Conservation (phyloP, 2,113 vertebrate genomes). For the Neogale vison region DNA sequence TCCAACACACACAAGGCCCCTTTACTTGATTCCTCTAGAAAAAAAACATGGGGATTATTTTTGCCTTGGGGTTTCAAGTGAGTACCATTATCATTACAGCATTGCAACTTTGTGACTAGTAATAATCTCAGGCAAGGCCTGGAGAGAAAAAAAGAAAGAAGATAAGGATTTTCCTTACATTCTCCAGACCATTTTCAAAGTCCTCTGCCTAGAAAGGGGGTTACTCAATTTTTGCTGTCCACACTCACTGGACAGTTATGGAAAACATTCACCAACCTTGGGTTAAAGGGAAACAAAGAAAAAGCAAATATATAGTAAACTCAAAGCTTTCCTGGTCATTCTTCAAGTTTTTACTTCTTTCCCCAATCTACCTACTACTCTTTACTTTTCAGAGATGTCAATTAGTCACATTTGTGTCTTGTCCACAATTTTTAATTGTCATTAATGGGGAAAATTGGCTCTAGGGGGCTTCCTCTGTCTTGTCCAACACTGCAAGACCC, state of each 20-base stretch:
- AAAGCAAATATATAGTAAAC: not conserved
- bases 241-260: not conserved
- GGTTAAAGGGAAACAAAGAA: not conserved
- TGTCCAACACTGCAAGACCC: not conserved
- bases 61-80: not conserved
- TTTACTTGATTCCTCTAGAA: not conserved
- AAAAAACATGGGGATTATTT: not conserved
- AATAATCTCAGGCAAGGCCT: not conserved
- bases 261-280: not conserved
- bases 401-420: not conserved
- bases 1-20: not conserved
- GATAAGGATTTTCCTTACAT: not conserved
- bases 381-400: not conserved
- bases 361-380: not conserved
- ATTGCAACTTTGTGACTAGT: not conserved
- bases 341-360: conserved; percentile 8
- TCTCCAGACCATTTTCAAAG: not conserved
- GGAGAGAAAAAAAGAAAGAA: not conserved
- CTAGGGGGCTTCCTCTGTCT: not conserved
- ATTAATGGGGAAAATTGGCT: not conserved
- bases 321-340: not conserved
- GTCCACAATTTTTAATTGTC: not conserved
- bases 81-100: not conserved
- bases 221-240: not conserved
- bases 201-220: not conserved